Conservation (phyloP, 2,888 invertebrate species). For the Timandra comae region DNA sequence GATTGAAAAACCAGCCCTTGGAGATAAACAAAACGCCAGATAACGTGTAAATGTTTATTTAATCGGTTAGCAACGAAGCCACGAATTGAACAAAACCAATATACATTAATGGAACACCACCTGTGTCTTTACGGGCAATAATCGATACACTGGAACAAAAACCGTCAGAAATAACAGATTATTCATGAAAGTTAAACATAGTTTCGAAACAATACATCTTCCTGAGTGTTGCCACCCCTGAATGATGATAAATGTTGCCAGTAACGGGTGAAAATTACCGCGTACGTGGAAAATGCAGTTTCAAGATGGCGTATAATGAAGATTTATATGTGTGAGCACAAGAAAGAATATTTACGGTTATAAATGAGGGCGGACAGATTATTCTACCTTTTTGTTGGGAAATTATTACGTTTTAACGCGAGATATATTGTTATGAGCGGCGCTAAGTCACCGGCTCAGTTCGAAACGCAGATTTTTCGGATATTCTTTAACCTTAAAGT, state of each 20-base stretch:
- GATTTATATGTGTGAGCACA: slow-evolving; percentile 30
- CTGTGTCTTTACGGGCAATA: too few relatives aligned
- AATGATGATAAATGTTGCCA: slow-evolving; percentile 42
- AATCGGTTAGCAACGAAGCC: too few relatives aligned
- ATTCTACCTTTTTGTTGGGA: slow-evolving; percentile 14
- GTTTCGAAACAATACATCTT: slow-evolving; percentile 25
- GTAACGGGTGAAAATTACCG: slow-evolving; percentile 31
- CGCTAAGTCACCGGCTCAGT: too few relatives aligned
- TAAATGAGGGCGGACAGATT: slow-evolving; percentile 24
- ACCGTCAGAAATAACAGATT: not conserved
- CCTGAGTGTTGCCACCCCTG: slow-evolving; percentile 23
- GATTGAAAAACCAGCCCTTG: too few relatives aligned
- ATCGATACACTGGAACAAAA: too few relatives aligned
- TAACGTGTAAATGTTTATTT: too few relatives aligned
- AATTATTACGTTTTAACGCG: slow-evolving; percentile 17
- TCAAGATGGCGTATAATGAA: slow-evolving; percentile 36
- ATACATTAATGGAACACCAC: too few relatives aligned
- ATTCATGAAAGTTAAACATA: slow-evolving; percentile 6
- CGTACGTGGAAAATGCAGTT: slow-evolving; percentile 40
- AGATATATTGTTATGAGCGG: not conserved
- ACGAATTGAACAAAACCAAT: too few relatives aligned
- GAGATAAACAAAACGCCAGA: too few relatives aligned
- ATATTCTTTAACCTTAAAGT: too few relatives aligned
- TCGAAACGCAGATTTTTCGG: too few relatives aligned
- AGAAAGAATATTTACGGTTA: slow-evolving; percentile 25